A percentile compares a stretch with the other conserved stretches of the same genome.
These are phyloP conservation scores for Reticulitermes speratus DNA, from an alignment of 1,140 invertebrate genomes.

Conservation along the genomic window DNA sequence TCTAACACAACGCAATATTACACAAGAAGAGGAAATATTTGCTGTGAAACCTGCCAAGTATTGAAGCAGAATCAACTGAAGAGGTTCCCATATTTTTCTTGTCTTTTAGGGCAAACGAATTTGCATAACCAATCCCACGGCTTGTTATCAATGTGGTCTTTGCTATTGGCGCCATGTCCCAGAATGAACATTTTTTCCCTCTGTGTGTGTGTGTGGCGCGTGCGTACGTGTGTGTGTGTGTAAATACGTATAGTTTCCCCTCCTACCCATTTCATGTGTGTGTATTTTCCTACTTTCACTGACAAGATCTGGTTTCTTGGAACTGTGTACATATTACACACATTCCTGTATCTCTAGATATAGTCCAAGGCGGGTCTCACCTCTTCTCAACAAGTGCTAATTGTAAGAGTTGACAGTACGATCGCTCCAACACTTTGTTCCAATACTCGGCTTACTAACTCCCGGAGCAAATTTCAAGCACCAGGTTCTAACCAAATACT, in stretches of 20 bases:
- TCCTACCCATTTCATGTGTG: not conserved
- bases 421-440: not conserved
- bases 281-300: conserved; percentile 8
- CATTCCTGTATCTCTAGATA: not conserved
- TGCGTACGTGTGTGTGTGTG: not conserved
- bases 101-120: not conserved
- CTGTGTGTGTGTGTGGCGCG: too few relatives aligned
- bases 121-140: not conserved
- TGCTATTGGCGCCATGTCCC: not conserved
- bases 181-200: not conserved
- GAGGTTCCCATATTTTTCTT: not conserved
- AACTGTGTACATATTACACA: conserved; percentile 8
- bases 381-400: not conserved
- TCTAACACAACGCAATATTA: too few relatives aligned
- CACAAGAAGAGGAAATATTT: not conserved
- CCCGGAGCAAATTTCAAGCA: not conserved
- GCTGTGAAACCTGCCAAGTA: not conserved
- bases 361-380: not conserved
- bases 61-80: not conserved
- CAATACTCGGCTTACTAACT: conserved; percentile 2
- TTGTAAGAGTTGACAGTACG: not conserved
- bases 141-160: not conserved
- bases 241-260: not conserved
- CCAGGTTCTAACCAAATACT: too few relatives aligned
- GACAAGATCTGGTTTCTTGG: conserved; percentile 1